Conservation (phyloP, 1,140 invertebrate genomes). For the Nasonia giraulti region DNA sequence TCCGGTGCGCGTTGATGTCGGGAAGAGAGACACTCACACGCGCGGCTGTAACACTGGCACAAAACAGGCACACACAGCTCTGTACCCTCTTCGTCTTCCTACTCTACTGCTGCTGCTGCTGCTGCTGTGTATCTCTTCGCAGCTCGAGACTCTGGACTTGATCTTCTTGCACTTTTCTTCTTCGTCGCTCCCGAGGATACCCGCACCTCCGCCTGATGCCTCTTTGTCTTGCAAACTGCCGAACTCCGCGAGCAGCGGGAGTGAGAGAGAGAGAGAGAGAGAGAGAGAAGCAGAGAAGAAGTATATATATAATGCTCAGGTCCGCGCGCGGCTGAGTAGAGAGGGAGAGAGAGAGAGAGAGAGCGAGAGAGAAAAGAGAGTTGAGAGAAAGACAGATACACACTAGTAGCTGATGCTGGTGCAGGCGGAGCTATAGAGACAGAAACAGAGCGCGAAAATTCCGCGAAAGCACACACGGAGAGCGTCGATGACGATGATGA, state of each 20-base stretch:
- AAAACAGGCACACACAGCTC: neutral
- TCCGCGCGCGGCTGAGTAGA: neutral
- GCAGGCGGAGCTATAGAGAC: neutral
- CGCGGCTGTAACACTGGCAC: neutral
- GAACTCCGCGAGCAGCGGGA: neutral
- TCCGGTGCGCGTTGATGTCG: neutral
- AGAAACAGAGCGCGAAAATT: slow-evolving; percentile 26
- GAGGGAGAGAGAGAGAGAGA: too few species aligned
- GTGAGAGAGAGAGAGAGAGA: slow-evolving; percentile 7
- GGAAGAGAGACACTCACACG: neutral
- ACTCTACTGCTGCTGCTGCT: neutral
- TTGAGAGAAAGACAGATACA: neutral
- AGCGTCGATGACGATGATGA: neutral
- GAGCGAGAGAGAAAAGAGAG: too few species aligned
- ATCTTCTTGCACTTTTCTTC: neutral
- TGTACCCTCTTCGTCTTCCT: too few species aligned
- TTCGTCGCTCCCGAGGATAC: neutral
- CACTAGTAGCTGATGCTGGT: slow-evolving; percentile 23
- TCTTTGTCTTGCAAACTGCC: slow-evolving; percentile 10
- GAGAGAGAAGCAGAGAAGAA: neutral
- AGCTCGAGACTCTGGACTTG: neutral
- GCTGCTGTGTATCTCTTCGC: neutral
- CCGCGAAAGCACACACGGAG: neutral
- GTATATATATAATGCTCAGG: neutral
- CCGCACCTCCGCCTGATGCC: neutral